These are phyloP conservation scores for Mizuhopecten yessoensis DNA, from an alignment of 1,140 invertebrate genomes.

Conservation along the genomic window DNA sequence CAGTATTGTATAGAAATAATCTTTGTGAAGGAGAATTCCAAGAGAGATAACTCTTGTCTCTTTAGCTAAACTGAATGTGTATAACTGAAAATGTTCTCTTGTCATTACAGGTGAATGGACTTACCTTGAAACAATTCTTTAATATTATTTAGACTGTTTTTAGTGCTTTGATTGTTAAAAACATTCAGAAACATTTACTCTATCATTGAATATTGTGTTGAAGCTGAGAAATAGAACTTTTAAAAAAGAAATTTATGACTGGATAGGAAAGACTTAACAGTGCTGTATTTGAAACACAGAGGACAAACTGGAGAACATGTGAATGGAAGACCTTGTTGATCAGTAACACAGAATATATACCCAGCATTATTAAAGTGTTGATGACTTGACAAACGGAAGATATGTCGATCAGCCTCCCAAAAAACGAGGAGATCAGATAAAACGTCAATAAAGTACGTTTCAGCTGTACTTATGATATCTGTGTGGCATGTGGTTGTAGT, in stretches of 20 bases:
- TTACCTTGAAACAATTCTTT: not conserved
- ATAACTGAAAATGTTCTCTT: not conserved
- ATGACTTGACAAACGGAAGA: not conserved
- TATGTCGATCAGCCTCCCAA: too few species aligned
- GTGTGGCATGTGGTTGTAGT: not conserved
- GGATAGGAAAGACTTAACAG: too few species aligned
- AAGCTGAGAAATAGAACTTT: not conserved
- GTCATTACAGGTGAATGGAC: not conserved
- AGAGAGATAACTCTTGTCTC: conserved; percentile 5
- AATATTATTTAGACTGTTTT: not conserved
- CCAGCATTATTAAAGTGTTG: not conserved
- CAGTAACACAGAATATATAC: not conserved
- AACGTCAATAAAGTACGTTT: not conserved
- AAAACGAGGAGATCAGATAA: not conserved
- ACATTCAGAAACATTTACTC: not conserved
- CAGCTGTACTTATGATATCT: not conserved
- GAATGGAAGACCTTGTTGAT: not conserved
- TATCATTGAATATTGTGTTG: not conserved
- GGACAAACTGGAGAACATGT: not conserved
- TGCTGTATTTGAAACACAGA: not conserved
- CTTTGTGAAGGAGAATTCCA: not conserved
- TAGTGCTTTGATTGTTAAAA: not conserved
- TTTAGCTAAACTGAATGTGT: not conserved
- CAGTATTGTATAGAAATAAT: too few species aligned
- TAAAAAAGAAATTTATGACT: not conserved